Evolutionary conservation across 2,797 vertebrate species (phyloP).

Genomic region (Lacerta agilis): DNA sequence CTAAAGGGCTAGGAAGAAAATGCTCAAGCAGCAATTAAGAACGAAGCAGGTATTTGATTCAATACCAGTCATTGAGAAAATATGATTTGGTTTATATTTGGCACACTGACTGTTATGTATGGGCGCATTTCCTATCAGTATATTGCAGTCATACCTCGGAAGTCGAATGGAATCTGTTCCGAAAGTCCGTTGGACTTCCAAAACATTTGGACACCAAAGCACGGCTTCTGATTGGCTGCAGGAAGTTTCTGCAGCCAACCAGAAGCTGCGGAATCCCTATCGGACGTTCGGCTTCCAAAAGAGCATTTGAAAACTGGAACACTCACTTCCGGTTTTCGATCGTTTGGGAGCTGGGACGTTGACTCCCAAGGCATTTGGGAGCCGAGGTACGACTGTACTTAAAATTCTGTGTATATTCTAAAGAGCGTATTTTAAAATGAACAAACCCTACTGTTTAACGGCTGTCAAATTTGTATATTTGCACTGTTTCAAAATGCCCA

Average conservation of each 20-base stretch:
- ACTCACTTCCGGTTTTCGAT: no score
- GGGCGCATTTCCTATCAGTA: neutral
- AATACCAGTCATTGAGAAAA: slow-evolving; percentile 1
- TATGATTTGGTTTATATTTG: neutral
- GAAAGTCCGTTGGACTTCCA: no score
- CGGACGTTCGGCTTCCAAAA: no score
- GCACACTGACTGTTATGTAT: neutral
- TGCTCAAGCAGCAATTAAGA: slow-evolving; percentile 20
- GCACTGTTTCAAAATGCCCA: slow-evolving; percentile 19
- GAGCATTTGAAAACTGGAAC: no score
- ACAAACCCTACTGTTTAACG: slow-evolving; percentile 38
- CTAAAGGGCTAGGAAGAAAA: slow-evolving; percentile 20
- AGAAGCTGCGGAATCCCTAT: no score
- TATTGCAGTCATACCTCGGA: neutral
- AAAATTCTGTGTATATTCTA: slow-evolving; percentile 16
- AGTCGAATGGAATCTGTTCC: no score
- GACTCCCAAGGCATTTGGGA: no score
- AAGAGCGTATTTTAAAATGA: slow-evolving; percentile 42
- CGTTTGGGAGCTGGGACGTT: no score
- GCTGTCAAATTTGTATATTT: slow-evolving; percentile 47
- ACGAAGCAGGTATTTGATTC: neutral
- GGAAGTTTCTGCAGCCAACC: no score
- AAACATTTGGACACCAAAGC: no score
- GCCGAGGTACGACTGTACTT: no score
- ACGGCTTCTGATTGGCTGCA: no score